A percentile compares a stretch with the other conserved stretches of the same genome.
phyloP scores from a whole-genome alignment of 2,113 vertebrate species.

The Gambusia affinis region DNA sequence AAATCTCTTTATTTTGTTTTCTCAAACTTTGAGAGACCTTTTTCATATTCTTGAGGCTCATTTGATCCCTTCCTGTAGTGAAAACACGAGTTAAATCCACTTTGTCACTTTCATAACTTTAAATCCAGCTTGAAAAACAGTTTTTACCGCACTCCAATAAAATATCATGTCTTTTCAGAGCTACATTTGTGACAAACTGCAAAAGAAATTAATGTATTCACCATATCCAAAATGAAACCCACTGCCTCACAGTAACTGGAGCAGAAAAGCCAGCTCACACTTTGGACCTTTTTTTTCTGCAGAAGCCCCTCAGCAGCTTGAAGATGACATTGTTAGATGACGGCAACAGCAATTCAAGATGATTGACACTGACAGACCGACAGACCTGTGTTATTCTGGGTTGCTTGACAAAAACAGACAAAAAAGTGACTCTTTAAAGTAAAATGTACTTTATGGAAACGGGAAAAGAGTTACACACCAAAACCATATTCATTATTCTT shows the following conservation, averaged over 20 bases:
- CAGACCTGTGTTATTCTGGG: constrained; percentile 7
- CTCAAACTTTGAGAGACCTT: neutral
- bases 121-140: neutral
- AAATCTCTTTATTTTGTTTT: neutral
- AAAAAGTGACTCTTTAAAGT: constrained; percentile 1
- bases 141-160: neutral
- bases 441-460: neutral
- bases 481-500: neutral
- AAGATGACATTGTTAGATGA: constrained; percentile 1
- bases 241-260: constrained; percentile 15
- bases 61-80: constrained; percentile 7
- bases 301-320: constrained; percentile 13
- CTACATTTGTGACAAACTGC: constrained; percentile 13
- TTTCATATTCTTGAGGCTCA: neutral
- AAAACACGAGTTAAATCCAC: neutral
- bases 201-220: constrained; percentile 7
- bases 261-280: constrained; percentile 13
- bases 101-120: constrained; percentile 4
- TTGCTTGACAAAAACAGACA: neutral
- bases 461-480: neutral
- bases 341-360: neutral
- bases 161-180: neutral
- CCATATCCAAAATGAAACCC: constrained; percentile 12
- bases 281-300: neutral
- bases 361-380: constrained; percentile 1